Base-by-base conservation (phyloP, 2,888 invertebrate genomes). In the Apotomis turbidana region DNA sequence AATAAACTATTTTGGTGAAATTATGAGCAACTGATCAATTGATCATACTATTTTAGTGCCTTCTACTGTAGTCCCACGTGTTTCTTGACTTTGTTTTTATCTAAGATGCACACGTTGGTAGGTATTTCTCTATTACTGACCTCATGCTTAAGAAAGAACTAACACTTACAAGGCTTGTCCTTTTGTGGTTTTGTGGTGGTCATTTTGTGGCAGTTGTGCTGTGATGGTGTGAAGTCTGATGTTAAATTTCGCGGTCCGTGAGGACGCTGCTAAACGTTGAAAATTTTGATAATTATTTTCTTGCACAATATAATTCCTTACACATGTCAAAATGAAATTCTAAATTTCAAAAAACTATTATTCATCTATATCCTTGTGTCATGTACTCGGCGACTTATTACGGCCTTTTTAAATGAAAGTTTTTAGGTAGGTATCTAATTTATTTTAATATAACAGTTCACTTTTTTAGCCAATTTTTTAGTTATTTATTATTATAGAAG, bases 141-240 rank as follows among this genome's bases (percentile, higher is more conserved):
- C 27, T 27, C 27, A 27, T 27, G 27, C 27, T 27, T 27, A 27
- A 27, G 27, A 27, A 27, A 49, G 49, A 38, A 27, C 36, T 41
- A 54, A 74, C 49, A 87, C 91, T 87, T 82, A 91, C 91, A 76
- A 74, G 85, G 78, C 78, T 90, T 92, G 67, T 91, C 91, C 81
- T 89, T 92, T 76, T 82, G 83, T 63, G 83, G 74, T 82, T 89
- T 92, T 55, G 85, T 77, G 74, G 87, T 80, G 75, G 84, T 81
- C 78, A 87, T 82, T 90, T 90, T 91, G 15, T 55, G 46, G 36
- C 38, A 10, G 60, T 27, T 27, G 36, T 60, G 69, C 74, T 41
- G 9, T 55, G 46, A n/a, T 55, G 64, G 12, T 55, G 86, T 77
- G 75, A 76, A 69, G 75, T 55, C 12, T 68, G 68, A 60, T 71